phyloP scores from a whole-genome alignment of 1,140 invertebrate genomes.

The Drosophila orena region DNA sequence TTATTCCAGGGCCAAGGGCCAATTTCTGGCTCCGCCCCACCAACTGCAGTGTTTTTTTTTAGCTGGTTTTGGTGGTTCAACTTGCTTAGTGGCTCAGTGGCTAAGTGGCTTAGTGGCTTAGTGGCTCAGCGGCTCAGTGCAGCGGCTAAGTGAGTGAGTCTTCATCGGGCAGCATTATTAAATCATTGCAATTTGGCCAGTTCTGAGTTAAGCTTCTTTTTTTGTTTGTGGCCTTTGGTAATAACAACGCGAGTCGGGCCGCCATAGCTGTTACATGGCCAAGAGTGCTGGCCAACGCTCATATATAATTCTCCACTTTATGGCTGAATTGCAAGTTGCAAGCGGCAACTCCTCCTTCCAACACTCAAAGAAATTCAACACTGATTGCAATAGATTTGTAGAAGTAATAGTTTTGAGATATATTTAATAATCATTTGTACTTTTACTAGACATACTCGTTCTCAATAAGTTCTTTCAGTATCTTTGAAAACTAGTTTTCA shows the following conservation, averaged over 20 bases:
- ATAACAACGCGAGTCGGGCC: slow-evolving; percentile 66
- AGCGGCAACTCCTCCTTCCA: slow-evolving; percentile 18
- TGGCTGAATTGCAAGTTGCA: slow-evolving; percentile 34
- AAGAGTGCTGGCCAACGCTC: slow-evolving; percentile 25
- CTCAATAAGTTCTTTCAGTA: too few species aligned
- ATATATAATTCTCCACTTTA: slow-evolving; percentile 72
- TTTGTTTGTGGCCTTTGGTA: slow-evolving; percentile 58
- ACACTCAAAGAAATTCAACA: slow-evolving; percentile 5
- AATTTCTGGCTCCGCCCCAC: slow-evolving; percentile 58
- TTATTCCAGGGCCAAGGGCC: slow-evolving; percentile 71
- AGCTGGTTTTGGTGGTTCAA: slow-evolving; percentile 21
- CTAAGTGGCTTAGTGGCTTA: too few species aligned
- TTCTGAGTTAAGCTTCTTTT: slow-evolving; percentile 13
- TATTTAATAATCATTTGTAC: too few species aligned
- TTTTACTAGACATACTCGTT: too few species aligned
- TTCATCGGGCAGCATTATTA: slow-evolving; percentile 73
- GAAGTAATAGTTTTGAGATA: too few species aligned
- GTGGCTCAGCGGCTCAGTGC: slow-evolving; percentile 1
- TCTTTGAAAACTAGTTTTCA: background rate
- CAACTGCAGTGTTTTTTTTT: slow-evolving; percentile 11
- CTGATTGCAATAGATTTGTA: too few species aligned
- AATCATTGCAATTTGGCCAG: slow-evolving; percentile 76
- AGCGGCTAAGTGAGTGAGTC: slow-evolving; percentile 58
- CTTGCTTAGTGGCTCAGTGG: slow-evolving; percentile 15
- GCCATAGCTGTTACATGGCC: slow-evolving; percentile 75